Percentiles rank a stretch among this genome's conserved stretches.
phyloP scores from a whole-genome alignment of 2,113 vertebrate genomes.

The Pollimyrus isidori region DNA sequence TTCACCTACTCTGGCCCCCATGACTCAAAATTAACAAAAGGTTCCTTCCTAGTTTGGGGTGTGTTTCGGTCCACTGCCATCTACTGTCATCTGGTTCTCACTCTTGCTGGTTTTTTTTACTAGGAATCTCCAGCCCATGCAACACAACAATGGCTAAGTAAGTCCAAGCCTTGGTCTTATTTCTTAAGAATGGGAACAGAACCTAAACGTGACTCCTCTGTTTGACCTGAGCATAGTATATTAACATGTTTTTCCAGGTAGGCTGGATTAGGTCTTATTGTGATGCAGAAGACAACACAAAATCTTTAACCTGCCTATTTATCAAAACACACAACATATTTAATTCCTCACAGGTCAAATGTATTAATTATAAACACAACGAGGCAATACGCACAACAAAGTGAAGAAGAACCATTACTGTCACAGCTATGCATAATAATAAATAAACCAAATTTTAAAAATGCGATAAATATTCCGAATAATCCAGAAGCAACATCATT shows the following conservation, averaged over 20 bases:
- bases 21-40: background rate
- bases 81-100: background rate
- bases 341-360: background rate
- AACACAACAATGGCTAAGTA: slow-evolving; percentile 55
- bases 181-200: background rate
- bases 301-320: slow-evolving; percentile 2
- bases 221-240: slow-evolving; percentile 7
- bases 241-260: slow-evolving; percentile 41
- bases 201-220: background rate
- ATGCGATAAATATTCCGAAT: background rate
- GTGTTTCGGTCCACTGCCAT: background rate
- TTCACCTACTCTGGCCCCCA: background rate
- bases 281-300: slow-evolving; percentile 26
- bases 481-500: background rate
- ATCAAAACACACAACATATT: background rate
- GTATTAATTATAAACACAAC: background rate
- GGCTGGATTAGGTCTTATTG: slow-evolving; percentile 31
- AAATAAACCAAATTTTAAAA: background rate
- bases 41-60: background rate
- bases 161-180: slow-evolving; percentile 28
- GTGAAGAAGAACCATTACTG: background rate
- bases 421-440: background rate
- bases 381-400: background rate
- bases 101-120: background rate
- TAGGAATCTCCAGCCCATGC: slow-evolving; percentile 21